Conservation (phyloP, 2,113 vertebrate genomes). For the Polypterus bichir region DNA sequence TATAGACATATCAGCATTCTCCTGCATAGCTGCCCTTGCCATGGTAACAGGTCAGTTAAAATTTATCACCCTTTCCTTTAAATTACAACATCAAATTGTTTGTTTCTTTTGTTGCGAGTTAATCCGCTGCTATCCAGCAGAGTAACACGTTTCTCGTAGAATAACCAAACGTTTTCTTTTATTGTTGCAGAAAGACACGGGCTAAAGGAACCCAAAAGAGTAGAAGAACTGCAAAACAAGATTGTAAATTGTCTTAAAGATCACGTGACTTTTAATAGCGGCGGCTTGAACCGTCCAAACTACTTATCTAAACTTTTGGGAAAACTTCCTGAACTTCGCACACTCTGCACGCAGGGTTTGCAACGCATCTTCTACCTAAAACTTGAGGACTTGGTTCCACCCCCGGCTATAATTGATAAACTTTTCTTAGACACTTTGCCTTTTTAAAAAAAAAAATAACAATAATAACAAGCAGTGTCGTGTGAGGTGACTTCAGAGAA, state of each 20-base stretch:
- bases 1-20: conserved; percentile 94
- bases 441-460: conserved; percentile 56
- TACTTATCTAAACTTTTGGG: conserved; percentile 98
- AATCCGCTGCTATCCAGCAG: not conserved
- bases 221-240: conserved; percentile 97
- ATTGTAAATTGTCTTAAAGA: conserved; percentile 98
- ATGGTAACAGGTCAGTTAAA: conserved; percentile 91
- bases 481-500: conserved; percentile 39
- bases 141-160: conserved; percentile 10
- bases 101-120: not conserved
- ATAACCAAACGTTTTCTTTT: conserved; percentile 15
- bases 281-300: conserved; percentile 87
- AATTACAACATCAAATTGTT: conserved; percentile 6
- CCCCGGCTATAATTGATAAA: conserved; percentile 99
- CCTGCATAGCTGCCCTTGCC: conserved; percentile 93
- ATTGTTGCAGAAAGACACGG: conserved; percentile 79
- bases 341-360: conserved; percentile 94
- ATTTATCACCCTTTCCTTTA: not conserved
- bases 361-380: conserved; percentile 99
- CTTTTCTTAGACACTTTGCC: conserved; percentile 96
- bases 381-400: conserved; percentile 94
- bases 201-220: conserved; percentile 91
- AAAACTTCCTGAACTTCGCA: conserved; percentile 96
- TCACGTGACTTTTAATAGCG: conserved; percentile 94
- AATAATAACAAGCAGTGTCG: not conserved